These are phyloP conservation scores for Molorchus minor DNA, from an alignment of 2,888 invertebrate genomes.

Conservation along the genomic window DNA sequence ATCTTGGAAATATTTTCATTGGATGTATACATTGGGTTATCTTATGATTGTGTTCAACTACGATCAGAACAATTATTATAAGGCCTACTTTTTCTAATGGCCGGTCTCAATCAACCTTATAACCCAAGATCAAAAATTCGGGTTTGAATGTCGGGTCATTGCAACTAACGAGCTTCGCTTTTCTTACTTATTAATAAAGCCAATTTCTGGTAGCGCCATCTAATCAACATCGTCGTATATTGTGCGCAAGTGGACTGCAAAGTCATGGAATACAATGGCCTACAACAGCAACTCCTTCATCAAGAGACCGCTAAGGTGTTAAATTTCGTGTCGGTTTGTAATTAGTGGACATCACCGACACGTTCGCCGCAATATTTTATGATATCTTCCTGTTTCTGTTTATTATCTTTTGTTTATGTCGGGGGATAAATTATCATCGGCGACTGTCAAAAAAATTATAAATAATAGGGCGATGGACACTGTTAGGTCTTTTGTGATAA, in stretches of 20 bases:
- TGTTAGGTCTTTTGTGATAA: too few species aligned
- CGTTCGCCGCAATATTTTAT: conserved; percentile 1
- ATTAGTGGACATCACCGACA: conserved; percentile 20
- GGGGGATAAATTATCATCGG: not conserved
- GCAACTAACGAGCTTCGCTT: conserved; percentile 19
- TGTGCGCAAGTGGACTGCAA: conserved; percentile 28
- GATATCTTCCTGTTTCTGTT: conserved; percentile 19
- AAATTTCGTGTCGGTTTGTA: conserved; percentile 28
- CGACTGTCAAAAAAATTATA: not conserved
- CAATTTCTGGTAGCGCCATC: conserved; percentile 11
- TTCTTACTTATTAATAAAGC: conserved; percentile 9
- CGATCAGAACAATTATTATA: too few species aligned
- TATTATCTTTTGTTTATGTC: conserved; percentile 18
- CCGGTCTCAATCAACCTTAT: too few species aligned
- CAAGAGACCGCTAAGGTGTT: conserved; percentile 30
- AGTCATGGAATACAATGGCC: conserved; percentile 43
- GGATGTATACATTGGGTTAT: too few species aligned
- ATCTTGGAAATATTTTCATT: too few species aligned
- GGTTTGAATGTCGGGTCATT: conserved; percentile 26
- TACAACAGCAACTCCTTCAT: conserved; percentile 31
- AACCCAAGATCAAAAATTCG: too few species aligned
- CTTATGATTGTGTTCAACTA: too few species aligned
- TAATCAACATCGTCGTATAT: conserved; percentile 11
- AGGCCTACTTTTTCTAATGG: too few species aligned
- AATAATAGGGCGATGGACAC: not conserved